Evolutionary conservation across 2,113 vertebrate genomes (phyloP).

Genomic region (Indicator maculatus): DNA sequence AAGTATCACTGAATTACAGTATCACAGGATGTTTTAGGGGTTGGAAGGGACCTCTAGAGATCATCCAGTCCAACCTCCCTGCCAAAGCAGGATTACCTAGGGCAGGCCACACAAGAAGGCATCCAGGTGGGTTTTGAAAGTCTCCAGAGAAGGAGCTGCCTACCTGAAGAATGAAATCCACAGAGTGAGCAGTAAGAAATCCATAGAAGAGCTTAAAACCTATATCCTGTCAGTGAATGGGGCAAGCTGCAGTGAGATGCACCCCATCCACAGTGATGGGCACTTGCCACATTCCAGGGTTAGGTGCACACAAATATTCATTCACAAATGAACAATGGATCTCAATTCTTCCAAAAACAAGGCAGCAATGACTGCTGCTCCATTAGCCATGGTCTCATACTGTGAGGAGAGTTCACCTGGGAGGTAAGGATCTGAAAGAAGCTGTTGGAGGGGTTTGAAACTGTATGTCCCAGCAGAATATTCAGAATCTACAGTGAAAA

Average conservation of each 20-base stretch:
- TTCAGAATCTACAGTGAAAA: background rate
- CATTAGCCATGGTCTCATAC: background rate
- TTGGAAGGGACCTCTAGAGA: no score
- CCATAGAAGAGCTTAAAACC: background rate
- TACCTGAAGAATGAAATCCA: background rate
- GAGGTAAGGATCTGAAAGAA: background rate
- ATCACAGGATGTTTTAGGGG: no score
- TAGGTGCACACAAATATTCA: background rate
- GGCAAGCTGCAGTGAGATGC: background rate
- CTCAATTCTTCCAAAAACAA: background rate
- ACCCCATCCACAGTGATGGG: background rate
- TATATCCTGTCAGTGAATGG: background rate
- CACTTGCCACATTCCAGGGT: background rate
- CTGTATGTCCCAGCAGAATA: background rate
- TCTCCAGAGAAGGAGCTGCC: background rate
- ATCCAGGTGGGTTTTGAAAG: no score
- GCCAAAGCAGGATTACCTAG: no score
- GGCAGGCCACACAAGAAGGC: no score
- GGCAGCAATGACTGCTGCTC: background rate
- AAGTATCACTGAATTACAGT: no score
- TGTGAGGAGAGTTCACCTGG: background rate
- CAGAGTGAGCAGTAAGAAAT: background rate
- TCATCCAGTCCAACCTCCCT: no score
- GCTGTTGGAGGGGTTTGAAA: background rate
- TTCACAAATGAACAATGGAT: background rate